A percentile compares a stretch with the other conserved stretches of the same genome.
These are phyloP conservation scores for Trissonchulus latispiculum DNA, from an alignment of 2,888 invertebrate species.

Conservation along the genomic window DNA sequence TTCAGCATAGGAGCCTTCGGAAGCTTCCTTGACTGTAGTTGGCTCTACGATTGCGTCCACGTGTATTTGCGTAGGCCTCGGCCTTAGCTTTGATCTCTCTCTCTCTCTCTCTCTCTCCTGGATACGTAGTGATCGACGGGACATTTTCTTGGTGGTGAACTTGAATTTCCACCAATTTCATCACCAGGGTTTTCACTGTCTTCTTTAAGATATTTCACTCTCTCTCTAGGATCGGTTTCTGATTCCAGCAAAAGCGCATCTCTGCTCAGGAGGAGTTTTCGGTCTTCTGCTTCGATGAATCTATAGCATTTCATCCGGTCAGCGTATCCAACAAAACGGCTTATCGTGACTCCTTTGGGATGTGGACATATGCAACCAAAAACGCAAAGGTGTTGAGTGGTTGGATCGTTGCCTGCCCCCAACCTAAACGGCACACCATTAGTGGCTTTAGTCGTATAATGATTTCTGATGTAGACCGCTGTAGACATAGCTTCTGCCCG, in stretches of 20 bases:
- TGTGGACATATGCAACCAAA: background rate
- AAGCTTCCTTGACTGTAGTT: background rate
- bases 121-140: background rate
- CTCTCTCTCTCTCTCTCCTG: background rate
- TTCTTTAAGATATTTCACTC: too few relatives aligned
- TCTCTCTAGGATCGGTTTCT: background rate
- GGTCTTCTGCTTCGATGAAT: background rate
- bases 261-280: background rate
- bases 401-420: background rate
- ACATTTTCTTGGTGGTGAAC: background rate
- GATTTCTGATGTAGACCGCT: conserved; percentile 24
- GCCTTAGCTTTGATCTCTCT: background rate
- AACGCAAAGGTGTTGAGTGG: background rate
- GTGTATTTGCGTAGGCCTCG: background rate
- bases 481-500: conserved; percentile 27
- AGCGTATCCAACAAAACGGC: background rate
- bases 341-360: background rate
- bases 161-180: too few relatives aligned
- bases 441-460: conserved; percentile 16
- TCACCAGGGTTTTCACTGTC: background rate
- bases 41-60: background rate
- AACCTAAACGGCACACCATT: background rate
- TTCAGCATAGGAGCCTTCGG: background rate
- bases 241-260: background rate
- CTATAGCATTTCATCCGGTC: background rate